Base-by-base conservation (phyloP, 2,888 invertebrate genomes). In the Cantharis nigra region DNA sequence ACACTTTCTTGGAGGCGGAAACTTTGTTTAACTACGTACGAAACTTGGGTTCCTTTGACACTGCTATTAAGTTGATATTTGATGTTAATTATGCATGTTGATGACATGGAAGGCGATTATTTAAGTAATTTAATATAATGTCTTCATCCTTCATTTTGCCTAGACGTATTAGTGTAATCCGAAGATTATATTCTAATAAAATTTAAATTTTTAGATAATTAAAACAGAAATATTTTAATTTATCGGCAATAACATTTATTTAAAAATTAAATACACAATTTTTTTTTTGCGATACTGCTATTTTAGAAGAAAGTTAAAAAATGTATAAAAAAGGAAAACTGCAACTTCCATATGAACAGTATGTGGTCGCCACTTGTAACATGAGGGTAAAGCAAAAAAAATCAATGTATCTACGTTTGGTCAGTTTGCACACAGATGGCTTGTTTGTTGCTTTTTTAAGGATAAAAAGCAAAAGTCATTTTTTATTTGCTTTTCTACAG, bases 351-450 rank as follows among this genome's bases (percentile, higher is more conserved):
- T 71, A 65, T 69, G 70, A 73, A 64, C 72, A 79, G 76, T 23
- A 69, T 72, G 75, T 77, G 78, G 83, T 82, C 83, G 82, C 83
- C 83, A 82, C 83, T 79, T 83, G 82, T 82, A 81, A 81, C 81
- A 73, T 74, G 71, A 64, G 73, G 76, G 69, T 69, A 72, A 73
- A 71, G 23, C 65, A 78, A 81, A 82, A 81, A 85, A 85, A 85
- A 83, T 84, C 80, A 79, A 80, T 81, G 81, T 76, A 67, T 67
- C 65, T 26, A 77, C 85, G 85, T 83, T 87, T 88, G 87, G 86
- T 85, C 86, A 85, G 84, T 84, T 84, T 82, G 80, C 87, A 82
- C 85, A 87, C 84, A 88, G 88, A 88, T 88, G 88, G 88, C 88
- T 84, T 85, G 84, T 83, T 85, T 83, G 83, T 85, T 85, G 83